Conservation (phyloP, 2,888 invertebrate species). For the Blomia tropicalis region DNA sequence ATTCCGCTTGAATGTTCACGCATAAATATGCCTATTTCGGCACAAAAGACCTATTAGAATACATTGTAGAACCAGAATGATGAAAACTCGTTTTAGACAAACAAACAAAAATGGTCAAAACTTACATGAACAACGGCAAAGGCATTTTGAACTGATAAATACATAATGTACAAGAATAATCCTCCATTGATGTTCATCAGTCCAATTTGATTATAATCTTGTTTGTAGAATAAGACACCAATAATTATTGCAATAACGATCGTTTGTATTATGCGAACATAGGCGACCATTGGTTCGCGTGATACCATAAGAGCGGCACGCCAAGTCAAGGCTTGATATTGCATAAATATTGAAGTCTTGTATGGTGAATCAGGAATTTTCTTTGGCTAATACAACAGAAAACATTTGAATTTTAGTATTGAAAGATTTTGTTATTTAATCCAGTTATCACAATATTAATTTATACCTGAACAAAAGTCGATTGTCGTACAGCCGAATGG, state of each 20-base stretch:
- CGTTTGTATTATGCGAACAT: background rate
- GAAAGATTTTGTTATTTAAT: too few relatives aligned
- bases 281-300: background rate
- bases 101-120: background rate
- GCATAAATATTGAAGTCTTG: background rate
- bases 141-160: constrained; percentile 37
- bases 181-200: constrained; percentile 38
- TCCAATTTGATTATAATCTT: constrained; percentile 34
- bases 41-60: constrained; percentile 45
- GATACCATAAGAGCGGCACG: background rate
- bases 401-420: too few relatives aligned
- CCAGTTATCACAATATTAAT: too few relatives aligned
- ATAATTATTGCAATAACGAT: constrained; percentile 30
- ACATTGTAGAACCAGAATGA: background rate
- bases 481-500: background rate
- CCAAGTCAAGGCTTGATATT: constrained; percentile 1
- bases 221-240: constrained; percentile 37
- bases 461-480: constrained; percentile 1
- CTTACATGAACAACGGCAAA: constrained; percentile 40
- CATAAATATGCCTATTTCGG: constrained; percentile 72
- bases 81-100: background rate
- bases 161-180: constrained; percentile 35
- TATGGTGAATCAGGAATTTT: background rate
- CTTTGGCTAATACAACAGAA: too few relatives aligned
- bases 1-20: constrained; percentile 74